Evolutionary conservation across 2,797 vertebrate species (phyloP).

Genomic region (Rhynchotus rufescens): DNA sequence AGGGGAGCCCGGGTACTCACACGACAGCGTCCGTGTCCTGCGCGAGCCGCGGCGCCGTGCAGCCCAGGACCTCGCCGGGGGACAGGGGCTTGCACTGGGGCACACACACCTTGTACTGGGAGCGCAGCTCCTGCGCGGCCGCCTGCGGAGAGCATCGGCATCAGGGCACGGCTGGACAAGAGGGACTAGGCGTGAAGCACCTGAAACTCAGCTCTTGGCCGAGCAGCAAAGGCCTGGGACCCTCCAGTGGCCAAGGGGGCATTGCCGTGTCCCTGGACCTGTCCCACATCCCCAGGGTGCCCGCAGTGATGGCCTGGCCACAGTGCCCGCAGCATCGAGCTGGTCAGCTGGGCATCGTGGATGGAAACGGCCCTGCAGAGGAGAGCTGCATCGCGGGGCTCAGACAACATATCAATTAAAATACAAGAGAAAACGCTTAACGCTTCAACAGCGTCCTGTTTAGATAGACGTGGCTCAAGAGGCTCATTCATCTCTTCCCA

Average conservation of each 20-base stretch:
- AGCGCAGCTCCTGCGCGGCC: slow-evolving; percentile 81
- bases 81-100: slow-evolving; percentile 97
- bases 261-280: not conserved
- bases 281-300: not conserved
- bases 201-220: not conserved
- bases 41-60: slow-evolving; percentile 89
- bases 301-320: rapidly evolving
- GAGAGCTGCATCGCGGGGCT: not conserved
- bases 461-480: slow-evolving; percentile 55
- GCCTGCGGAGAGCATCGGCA: slow-evolving; percentile 46
- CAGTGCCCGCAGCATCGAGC: not conserved
- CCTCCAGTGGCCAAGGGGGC: rapidly evolving
- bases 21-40: slow-evolving; percentile 87
- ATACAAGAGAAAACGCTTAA: slow-evolving; percentile 42
- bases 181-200: not conserved
- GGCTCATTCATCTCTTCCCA: slow-evolving; percentile 65
- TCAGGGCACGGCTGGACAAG: not conserved
- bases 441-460: slow-evolving; percentile 37
- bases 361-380: not conserved
- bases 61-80: slow-evolving; percentile 95
- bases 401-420: slow-evolving; percentile 82
- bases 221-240: rapidly evolving
- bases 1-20: slow-evolving; percentile 81
- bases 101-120: slow-evolving; percentile 87
- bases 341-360: rapidly evolving